Base-by-base conservation (phyloP, 2,888 invertebrate species). In the Drosophila cracens region DNA sequence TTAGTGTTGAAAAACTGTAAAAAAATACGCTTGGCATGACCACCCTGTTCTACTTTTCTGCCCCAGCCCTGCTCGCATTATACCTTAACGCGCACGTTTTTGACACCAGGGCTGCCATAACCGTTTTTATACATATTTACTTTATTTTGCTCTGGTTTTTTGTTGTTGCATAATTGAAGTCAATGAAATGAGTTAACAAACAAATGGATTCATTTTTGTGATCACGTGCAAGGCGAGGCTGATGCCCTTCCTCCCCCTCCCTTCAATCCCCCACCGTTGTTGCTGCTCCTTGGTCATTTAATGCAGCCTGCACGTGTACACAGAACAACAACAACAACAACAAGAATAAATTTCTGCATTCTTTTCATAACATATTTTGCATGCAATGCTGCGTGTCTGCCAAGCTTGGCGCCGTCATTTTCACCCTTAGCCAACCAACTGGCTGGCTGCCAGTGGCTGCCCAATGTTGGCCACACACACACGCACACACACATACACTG, bases 391-490 rank as follows among this genome's bases (percentile, higher is more conserved):
- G 85, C 85, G 72, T 87, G 88, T 85, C 81, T 75, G 74, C 70
- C 79, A 77, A 79, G 85, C 87, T 84, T 88, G 87, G 87, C 89
- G 87, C 86, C 88, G 70, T 76, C 89, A 86, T 83, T 88, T 88
- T 75, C 85, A 79, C 79, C 76, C 84, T 57, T 46, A 64, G 18
- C 52, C 54, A 25, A 46, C 34, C 25, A 65, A 58, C 64, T 64
- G 75, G 72, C 57, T 79, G 74, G 43, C 75, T 56, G 49, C 58
- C 67, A 68, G 60, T 49, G 60, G 56, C 48, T 67, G 74, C 57
- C 70, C 69, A 67, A 59, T 68, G 65, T 46, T 72, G 75, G 33
- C 29, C 58, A 57, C 51, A 51, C 38, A 49, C 61, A 61, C 57
- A 48, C 4, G 8, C 40, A 62, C 54, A 63, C 62, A 68, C 52